Percentiles rank a stretch among this genome's conserved stretches.
phyloP scores from a whole-genome alignment of 2,113 vertebrate species.

The Tor tambroides region DNA sequence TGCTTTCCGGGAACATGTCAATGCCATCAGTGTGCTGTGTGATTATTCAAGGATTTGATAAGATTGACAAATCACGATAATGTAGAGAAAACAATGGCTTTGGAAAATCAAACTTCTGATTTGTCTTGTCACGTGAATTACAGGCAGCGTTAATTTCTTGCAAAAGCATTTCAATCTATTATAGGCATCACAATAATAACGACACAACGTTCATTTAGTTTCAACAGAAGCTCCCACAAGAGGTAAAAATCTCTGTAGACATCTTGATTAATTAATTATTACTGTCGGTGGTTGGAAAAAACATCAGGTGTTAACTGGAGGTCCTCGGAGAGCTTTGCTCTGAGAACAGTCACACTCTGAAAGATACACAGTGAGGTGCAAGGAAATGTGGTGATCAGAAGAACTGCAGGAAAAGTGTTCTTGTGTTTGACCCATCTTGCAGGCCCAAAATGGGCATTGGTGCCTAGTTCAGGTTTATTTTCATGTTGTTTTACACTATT shows the following conservation, averaged over 20 bases:
- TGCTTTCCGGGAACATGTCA: neutral
- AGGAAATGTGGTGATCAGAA: neutral
- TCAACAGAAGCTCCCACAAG: neutral
- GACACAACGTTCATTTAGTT: constrained; percentile 12
- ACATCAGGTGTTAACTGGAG: constrained; percentile 31
- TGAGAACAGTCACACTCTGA: neutral
- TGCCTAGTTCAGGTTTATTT: neutral
- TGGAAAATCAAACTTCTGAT: constrained; percentile 32
- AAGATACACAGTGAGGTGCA: neutral
- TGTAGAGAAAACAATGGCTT: constrained; percentile 14
- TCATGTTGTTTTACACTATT: neutral
- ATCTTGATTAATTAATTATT: constrained; percentile 1
- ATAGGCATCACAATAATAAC: neutral
- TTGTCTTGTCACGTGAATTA: constrained; percentile 35
- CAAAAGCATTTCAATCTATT: neutral
- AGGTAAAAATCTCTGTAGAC: neutral
- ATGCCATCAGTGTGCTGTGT: neutral
- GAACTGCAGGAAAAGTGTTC: neutral
- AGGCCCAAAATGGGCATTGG: neutral
- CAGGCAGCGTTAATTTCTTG: neutral
- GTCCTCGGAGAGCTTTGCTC: constrained; percentile 2
- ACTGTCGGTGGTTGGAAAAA: constrained; percentile 1
- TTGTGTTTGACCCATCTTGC: neutral
- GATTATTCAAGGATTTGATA: constrained; percentile 19
- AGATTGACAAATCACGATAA: constrained; percentile 34